phyloP scores from a whole-genome alignment of 2,797 vertebrate genomes.

The Serranus cabrilla region DNA sequence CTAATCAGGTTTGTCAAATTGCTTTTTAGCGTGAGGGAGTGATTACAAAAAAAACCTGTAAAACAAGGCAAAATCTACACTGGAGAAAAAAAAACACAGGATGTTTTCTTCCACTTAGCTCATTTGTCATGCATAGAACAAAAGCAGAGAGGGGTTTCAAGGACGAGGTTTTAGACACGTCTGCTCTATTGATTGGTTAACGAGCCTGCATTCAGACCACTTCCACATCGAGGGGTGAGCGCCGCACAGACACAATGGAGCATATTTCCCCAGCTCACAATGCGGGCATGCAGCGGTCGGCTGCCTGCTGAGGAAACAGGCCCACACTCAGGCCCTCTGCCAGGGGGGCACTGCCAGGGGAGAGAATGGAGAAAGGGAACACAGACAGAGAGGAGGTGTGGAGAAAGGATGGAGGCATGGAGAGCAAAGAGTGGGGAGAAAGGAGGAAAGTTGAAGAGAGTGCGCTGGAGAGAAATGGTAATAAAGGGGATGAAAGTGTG shows the following conservation, averaged over 20 bases:
- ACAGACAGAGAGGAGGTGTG: slow-evolving; percentile 39
- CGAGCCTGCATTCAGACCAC: slow-evolving; percentile 82
- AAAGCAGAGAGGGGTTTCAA: slow-evolving; percentile 80
- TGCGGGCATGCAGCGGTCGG: slow-evolving; percentile 67
- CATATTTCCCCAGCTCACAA: slow-evolving; percentile 82
- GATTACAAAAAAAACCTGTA: slow-evolving; percentile 57
- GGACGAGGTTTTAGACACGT: slow-evolving; percentile 81
- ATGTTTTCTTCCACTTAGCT: slow-evolving; percentile 74
- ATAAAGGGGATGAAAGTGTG: slow-evolving; percentile 31
- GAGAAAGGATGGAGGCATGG: slow-evolving; percentile 44
- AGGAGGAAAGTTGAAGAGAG: slow-evolving; percentile 28
- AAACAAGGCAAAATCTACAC: slow-evolving; percentile 52
- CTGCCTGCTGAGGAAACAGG: slow-evolving; percentile 67
- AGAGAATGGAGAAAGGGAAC: slow-evolving; percentile 46
- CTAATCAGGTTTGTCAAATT: slow-evolving; percentile 71
- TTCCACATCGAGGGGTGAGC: slow-evolving; percentile 77
- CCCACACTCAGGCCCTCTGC: slow-evolving; percentile 72
- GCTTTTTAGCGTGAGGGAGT: slow-evolving; percentile 57
- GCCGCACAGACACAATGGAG: slow-evolving; percentile 79
- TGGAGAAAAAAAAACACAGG: neutral
- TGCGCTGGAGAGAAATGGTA: slow-evolving; percentile 23
- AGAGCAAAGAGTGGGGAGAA: slow-evolving; percentile 15
- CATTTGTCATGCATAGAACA: slow-evolving; percentile 81
- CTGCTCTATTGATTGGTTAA: slow-evolving; percentile 86
- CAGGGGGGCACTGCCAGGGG: slow-evolving; percentile 64